Evolutionary conservation across 2,113 vertebrate genomes (phyloP).

Genomic region (Sarotherodon lohbergeri): DNA sequence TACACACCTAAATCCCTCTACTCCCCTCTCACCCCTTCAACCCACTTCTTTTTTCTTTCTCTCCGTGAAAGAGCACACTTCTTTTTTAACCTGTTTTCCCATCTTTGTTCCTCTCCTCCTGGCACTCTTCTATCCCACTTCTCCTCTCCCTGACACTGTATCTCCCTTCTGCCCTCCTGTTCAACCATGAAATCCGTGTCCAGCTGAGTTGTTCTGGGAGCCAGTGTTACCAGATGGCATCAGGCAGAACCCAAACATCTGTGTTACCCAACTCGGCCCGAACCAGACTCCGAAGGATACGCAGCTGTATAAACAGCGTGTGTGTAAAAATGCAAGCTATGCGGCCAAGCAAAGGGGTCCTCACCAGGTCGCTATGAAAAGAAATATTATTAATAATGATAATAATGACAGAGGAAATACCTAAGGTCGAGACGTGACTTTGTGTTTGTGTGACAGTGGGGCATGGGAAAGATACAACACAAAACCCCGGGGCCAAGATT

Average conservation of each 20-base stretch:
- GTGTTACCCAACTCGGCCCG: conserved; percentile 29
- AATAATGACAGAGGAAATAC: conserved; percentile 56
- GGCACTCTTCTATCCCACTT: neutral
- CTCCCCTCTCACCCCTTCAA: neutral
- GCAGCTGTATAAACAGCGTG: conserved; percentile 69
- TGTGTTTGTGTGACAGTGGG: conserved; percentile 37
- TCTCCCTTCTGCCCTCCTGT: conserved; percentile 7
- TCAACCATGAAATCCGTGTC: conserved; percentile 16
- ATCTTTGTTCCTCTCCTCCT: neutral
- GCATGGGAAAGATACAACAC: conserved; percentile 57
- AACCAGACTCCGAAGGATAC: conserved; percentile 25
- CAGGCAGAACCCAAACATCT: conserved; percentile 46
- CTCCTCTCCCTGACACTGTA: neutral
- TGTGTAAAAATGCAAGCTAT: conserved; percentile 63
- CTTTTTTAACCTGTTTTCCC: neutral
- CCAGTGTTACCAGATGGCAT: conserved; percentile 62
- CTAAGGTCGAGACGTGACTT: conserved; percentile 26
- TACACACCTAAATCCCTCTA: neutral
- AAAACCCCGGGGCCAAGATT: conserved; percentile 17
- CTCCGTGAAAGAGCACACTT: neutral
- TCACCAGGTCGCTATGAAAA: conserved; percentile 39
- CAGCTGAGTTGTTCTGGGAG: conserved; percentile 16
- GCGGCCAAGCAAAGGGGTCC: conserved; percentile 42
- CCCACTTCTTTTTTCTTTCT: neutral
- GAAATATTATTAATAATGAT: conserved; percentile 63